phyloP scores from a whole-genome alignment of 2,113 vertebrate genomes.

The Lanius collurio region DNA sequence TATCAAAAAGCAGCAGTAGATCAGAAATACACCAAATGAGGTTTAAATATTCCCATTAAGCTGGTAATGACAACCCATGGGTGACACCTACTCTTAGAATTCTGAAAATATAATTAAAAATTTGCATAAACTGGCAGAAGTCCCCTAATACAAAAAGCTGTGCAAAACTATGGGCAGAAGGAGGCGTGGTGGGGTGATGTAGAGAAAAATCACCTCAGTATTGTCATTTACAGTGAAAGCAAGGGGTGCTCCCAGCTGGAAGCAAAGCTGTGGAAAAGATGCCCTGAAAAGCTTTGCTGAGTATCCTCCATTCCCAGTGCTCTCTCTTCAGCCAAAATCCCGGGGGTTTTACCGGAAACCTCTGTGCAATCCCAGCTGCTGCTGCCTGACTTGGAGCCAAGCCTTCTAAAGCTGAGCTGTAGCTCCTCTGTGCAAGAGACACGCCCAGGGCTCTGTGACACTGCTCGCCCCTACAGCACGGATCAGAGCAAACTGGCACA shows the following conservation, averaged over 20 bases:
- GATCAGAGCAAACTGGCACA: accelerated
- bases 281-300: neutral
- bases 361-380: neutral
- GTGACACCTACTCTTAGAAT: neutral
- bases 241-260: neutral
- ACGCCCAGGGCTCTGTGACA: neutral
- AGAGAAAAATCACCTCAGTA: neutral
- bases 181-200: accelerated
- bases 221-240: neutral
- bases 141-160: neutral
- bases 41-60: neutral
- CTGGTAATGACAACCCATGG: neutral
- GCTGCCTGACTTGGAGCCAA: neutral
- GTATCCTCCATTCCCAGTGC: neutral
- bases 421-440: neutral
- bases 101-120: neutral
- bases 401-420: neutral
- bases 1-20: neutral
- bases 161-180: neutral
- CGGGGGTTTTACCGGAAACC: neutral
- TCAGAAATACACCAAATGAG: neutral
- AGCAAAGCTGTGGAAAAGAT: neutral
- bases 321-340: neutral
- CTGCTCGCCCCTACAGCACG: accelerated
- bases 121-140: neutral